Conservation (phyloP, 2,113 vertebrate genomes). For the Pseudopodoces humilis region DNA sequence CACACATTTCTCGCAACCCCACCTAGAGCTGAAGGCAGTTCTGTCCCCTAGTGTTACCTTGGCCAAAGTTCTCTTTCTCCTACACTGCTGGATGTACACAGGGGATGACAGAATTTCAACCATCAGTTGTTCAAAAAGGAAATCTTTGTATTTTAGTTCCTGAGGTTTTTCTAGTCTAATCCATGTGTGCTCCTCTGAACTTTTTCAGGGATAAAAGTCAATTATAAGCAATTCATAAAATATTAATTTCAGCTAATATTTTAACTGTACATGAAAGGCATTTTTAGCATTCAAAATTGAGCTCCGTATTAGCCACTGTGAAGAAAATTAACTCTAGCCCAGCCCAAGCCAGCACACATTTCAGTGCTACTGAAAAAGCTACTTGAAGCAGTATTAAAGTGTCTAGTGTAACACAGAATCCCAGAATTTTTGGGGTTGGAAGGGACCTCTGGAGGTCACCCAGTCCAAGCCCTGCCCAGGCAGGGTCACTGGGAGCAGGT, state of each 20-base stretch:
- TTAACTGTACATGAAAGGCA: neutral
- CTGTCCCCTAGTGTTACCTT: neutral
- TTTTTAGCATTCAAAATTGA: neutral
- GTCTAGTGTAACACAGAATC: neutral
- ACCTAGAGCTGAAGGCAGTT: neutral
- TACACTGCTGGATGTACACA: neutral
- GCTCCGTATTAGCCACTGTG: neutral
- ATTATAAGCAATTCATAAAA: neutral
- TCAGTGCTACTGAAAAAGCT: neutral
- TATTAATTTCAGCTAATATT: neutral
- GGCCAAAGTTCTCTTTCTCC: neutral
- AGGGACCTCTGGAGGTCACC: neutral
- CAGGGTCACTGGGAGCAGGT: neutral
- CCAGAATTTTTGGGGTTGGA: neutral
- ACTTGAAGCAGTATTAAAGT: neutral
- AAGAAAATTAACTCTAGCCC: neutral
- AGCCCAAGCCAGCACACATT: neutral
- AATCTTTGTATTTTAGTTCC: neutral
- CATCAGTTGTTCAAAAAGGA: neutral
- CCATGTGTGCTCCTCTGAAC: neutral
- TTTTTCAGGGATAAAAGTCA: neutral
- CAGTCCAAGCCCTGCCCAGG: neutral
- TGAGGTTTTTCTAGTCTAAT: neutral
- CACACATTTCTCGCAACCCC: neutral
- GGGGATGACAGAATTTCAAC: neutral